Evolutionary conservation across 30 jellyfish, hydroid and myxozoan species (phyloP), one percentile per base, ranked within the genome.

Genomic region (Mastigias papua): DNA sequence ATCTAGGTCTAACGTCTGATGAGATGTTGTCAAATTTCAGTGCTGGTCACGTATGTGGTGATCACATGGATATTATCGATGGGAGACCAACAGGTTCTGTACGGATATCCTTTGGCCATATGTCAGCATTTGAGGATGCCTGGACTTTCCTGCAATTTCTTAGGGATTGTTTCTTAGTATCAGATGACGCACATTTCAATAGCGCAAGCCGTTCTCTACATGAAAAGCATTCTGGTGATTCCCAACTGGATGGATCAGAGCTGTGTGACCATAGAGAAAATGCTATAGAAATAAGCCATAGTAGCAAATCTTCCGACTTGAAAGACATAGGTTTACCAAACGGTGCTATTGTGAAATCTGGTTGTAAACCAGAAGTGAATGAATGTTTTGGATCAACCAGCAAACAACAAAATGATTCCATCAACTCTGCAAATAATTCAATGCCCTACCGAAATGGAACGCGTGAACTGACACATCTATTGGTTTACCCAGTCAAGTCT

Each of bases 31-130:
- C 85, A 28, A 61, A 86, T 74, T 86, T 25, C 76, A 50, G 63
- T 34, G 95, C 95, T 20, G 95, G 95, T 13, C 95, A 86, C 30
- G 95, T 86, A 16, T 86, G 95, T 64, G 95, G 95, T 0, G 95
- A 86, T 42, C 73, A 63, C 48, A 76, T 86, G 84, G 95, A 86
- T 57, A 22, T 86, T 25, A 86, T 86, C 34, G 76, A 86, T 74
- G 86, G 89, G 37, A 48, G 33, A 26, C 95, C 95, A 34, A 86
- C 95, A 17, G 95, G 95, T 26, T 86, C 95, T 58, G 89, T 86
- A 19, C 82, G 95, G 7, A 73, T 86, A 5, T 86, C 95, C 6
- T 86, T 86, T 48, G 95, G 95, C 3, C 74, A 86, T 32, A 86
- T 86, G 89, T 86, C 95, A 35, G 34, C 84, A 21, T 76, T 73